A percentile compares a stretch with the other conserved stretches of the same genome.
phyloP scores from a whole-genome alignment of 2,113 vertebrate genomes.

The Sarotherodon lohbergeri region DNA sequence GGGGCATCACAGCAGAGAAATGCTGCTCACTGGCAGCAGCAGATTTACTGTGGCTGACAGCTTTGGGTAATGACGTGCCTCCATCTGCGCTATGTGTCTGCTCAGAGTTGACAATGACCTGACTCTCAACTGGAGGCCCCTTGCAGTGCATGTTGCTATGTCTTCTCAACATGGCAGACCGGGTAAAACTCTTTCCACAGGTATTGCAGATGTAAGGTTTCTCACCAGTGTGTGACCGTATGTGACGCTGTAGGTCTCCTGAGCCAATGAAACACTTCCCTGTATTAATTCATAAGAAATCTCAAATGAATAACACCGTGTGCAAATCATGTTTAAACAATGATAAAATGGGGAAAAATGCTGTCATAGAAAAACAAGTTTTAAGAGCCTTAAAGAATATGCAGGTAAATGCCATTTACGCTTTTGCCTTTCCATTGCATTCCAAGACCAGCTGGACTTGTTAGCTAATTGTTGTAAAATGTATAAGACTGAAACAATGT shows the following conservation, averaged over 20 bases:
- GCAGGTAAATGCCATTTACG: not conserved
- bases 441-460: not conserved
- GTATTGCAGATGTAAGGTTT: constrained; percentile 86
- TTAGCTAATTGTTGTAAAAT: not conserved
- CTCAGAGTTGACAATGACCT: not conserved
- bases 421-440: not conserved
- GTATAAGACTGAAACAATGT: not conserved
- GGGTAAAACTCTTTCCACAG: constrained; percentile 89
- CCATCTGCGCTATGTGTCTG: constrained; percentile 5
- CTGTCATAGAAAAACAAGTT: not conserved
- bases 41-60: constrained; percentile 40
- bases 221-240: constrained; percentile 91
- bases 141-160: constrained; percentile 82
- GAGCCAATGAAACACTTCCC: constrained; percentile 90
- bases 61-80: constrained; percentile 30
- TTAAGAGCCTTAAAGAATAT: not conserved
- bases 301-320: not conserved
- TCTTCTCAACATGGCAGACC: constrained; percentile 86
- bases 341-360: not conserved
- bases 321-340: not conserved
- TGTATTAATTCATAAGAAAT: constrained; percentile 40
- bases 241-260: constrained; percentile 88
- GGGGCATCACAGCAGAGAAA: constrained; percentile 58
- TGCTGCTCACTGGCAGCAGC: constrained; percentile 58
- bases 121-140: not conserved